A percentile compares a stretch with the other conserved stretches of the same genome.
Conservation (phyloP, 2,113 vertebrate species). For the Burhinus bistriatus region DNA sequence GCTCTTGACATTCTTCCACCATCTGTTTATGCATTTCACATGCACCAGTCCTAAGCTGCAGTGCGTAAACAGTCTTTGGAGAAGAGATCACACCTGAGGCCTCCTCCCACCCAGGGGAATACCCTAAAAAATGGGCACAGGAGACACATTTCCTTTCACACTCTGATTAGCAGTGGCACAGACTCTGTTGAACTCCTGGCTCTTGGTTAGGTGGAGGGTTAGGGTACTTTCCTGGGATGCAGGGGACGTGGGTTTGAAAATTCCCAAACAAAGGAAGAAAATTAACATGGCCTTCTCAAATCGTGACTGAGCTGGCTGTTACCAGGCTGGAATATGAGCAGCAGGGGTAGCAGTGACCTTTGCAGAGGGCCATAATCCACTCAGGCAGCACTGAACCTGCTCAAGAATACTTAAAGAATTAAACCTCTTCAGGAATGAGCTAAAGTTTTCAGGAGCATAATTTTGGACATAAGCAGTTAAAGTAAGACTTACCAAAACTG, state of each 20-base stretch:
- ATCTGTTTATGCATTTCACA: background rate
- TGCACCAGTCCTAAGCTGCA: background rate
- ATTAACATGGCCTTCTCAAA: background rate
- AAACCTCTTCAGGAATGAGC: background rate
- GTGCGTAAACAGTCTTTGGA: background rate
- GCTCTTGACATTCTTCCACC: rapidly evolving
- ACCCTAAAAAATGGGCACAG: background rate
- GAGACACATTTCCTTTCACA: background rate
- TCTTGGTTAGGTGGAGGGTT: background rate
- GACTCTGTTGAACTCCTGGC: background rate
- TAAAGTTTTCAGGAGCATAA: background rate
- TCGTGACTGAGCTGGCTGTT: background rate
- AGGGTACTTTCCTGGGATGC: background rate
- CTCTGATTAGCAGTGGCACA: background rate
- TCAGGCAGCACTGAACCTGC: background rate
- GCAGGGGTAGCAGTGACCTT: background rate
- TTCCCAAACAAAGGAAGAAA: background rate
- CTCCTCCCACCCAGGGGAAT: background rate
- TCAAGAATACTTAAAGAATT: background rate
- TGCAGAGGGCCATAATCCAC: background rate
- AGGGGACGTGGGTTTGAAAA: background rate
- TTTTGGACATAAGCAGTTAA: background rate
- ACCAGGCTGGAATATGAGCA: background rate
- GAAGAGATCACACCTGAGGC: background rate
- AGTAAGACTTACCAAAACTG: background rate